Conservation (phyloP, 2,113 vertebrate genomes). For the Apeltes quadracus region DNA sequence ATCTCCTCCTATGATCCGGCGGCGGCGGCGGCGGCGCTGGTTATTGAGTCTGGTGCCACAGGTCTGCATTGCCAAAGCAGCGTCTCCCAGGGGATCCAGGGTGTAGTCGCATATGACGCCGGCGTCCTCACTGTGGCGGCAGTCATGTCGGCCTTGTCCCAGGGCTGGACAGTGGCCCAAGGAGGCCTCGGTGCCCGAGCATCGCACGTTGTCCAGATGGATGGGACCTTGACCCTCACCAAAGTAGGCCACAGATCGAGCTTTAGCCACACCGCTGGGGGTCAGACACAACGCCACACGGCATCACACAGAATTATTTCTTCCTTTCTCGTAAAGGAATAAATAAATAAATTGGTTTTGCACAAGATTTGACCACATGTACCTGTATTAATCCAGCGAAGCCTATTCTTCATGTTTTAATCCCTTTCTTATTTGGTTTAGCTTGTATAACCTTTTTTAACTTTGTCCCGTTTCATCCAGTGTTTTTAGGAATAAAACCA, state of each 20-base stretch:
- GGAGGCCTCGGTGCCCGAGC: constrained; percentile 80
- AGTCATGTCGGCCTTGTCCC: constrained; percentile 74
- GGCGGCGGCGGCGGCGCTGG: constrained; percentile 81
- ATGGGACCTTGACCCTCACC: constrained; percentile 84
- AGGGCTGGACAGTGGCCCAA: constrained; percentile 76
- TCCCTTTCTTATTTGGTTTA: too few relatives aligned
- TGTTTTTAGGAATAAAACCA: too few relatives aligned
- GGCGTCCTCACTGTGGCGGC: constrained; percentile 86
- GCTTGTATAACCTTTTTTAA: too few relatives aligned
- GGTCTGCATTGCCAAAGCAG: constrained; percentile 36
- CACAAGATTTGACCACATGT: neutral
- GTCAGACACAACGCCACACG: constrained; percentile 10
- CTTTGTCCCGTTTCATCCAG: too few relatives aligned
- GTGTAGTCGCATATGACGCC: constrained; percentile 87
- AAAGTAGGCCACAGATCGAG: constrained; percentile 86
- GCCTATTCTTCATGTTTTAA: too few relatives aligned
- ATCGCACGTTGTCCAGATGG: constrained; percentile 83
- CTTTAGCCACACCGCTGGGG: constrained; percentile 83
- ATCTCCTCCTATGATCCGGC: constrained; percentile 86
- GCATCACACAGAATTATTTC: too few relatives aligned
- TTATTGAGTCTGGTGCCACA: constrained; percentile 74
- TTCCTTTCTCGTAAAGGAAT: neutral
- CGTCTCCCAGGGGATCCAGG: constrained; percentile 68
- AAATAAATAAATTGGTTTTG: neutral
- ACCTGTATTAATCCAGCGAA: neutral